Evolutionary conservation across 2,797 vertebrate species (phyloP), one percentile per base, ranked within the genome.

Genomic region (Sandelia bainsii): DNA sequence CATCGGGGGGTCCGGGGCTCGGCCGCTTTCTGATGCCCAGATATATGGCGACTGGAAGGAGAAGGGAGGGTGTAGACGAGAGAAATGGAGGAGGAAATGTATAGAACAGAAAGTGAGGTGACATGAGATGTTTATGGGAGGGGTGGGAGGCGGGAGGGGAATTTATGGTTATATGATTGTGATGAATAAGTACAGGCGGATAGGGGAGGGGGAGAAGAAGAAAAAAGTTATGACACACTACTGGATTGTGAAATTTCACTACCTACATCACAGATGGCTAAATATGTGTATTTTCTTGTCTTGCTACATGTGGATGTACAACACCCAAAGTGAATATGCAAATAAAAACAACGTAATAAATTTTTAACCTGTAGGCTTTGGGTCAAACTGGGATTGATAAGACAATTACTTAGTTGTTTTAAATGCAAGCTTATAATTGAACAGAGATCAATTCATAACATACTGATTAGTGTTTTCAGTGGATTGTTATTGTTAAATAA

Each of bases 21-120:
- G 93, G 95, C 85, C 96, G 96, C 94, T 96, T 96, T 91, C 94
- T 96, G 95, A 98, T 97, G 90, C 97, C 96, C 95, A 97, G 95
- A 93, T 98, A 98, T 89, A 98, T 97, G 93, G 97, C 97, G 93
- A 97, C 97, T 97, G 86, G 13, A 70, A 39, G 53, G 1, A 44
- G 22, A 11, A 2, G 40, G 37, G 9, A 19, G 42, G 20, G 66
- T 10, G 14, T 16, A 37, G 48, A 29, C 0, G 53, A 63, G 52
- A 71, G 14, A 34, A 19, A 46, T 6, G 42, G 32, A 34, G 17
- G 7, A n/a, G 9, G 32, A 50, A 50, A 50, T 14, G 60, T n/a
- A 13, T 19, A 37, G 39, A 17, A 49, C 0, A 57, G 5, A 59
- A 8, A 16, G 9, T n/a, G 49, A 11, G 60, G 13, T 44, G 17